Base-by-base conservation (phyloP, 2,888 invertebrate species). In the Caenorhabditis uteleia region DNA sequence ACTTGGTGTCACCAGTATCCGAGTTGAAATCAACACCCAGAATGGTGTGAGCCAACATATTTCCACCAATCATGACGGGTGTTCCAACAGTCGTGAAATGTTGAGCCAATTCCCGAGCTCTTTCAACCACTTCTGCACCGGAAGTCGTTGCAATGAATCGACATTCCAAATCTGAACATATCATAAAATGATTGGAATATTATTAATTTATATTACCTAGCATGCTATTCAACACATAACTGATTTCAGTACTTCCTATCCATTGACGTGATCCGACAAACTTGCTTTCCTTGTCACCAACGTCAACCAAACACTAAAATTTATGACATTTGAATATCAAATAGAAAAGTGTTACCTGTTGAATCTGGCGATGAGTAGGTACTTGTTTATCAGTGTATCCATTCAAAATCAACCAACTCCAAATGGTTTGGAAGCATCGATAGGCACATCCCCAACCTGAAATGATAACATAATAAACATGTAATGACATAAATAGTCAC, bases 61-160 rank as follows among this genome's bases (percentile, higher is more conserved):
- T 97, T 21, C 98, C 98, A 82, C 94, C 93, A 77, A 99, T 95
- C 98, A 99, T 99, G 58, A 99, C 88, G 21, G 98, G 98, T 26
- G 93, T 91, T 47, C 97, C 97, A 80, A 93, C 90, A 40, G 88
- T 90, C 77, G 90, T 88, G 84, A 99, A 99, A 87, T 99, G 98
- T 83, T 90, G 88, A 2, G 90, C 87, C 67, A 99, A 86, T 82
- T 93, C 91, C 25, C 91, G 88, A 6, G 90, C 91, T 81, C 91
- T 89, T 27, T 87, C 87, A 6, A 88, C 60, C 16, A 75, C 85
- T 78, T 97, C 95, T 29, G 89, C 88, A 8, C 97, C 97, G 20
- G 89, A 90, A 75, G 89, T 89, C 0, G 93, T 91, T 79, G 90
- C 90, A 65, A 95, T 86, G 70, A 97, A 91, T 84, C 90, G 90